Evolutionary conservation across 2,113 vertebrate genomes (phyloP).

Genomic region (Proteles cristata): DNA sequence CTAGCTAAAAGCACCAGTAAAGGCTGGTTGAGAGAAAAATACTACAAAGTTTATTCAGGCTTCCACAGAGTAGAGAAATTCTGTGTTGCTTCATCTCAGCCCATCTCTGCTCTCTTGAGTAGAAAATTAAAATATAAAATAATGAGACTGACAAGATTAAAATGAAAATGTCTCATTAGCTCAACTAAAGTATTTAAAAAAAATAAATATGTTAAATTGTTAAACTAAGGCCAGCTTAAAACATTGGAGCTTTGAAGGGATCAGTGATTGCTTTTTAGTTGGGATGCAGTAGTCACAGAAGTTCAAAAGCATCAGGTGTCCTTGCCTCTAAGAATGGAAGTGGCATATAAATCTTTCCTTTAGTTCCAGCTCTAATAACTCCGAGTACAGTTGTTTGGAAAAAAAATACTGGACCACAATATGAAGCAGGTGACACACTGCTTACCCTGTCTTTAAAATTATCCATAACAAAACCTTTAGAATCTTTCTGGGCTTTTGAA

Average conservation of each 20-base stretch:
- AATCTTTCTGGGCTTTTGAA: background rate
- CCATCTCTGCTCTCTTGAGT: background rate
- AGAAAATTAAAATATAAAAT: background rate
- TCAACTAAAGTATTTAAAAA: background rate
- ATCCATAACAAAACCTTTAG: background rate
- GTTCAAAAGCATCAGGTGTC: background rate
- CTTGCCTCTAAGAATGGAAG: background rate
- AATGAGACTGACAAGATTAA: background rate
- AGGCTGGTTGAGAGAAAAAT: background rate
- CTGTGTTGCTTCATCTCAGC: background rate
- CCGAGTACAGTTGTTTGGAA: background rate
- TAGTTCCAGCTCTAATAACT: background rate
- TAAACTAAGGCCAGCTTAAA: background rate
- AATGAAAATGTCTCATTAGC: background rate
- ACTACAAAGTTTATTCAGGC: background rate
- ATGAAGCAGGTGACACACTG: background rate
- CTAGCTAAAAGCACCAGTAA: background rate
- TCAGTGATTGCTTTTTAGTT: background rate
- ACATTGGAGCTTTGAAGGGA: background rate
- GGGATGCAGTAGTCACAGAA: background rate
- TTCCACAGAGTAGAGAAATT: background rate
- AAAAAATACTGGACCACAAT: background rate
- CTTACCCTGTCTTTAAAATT: background rate
- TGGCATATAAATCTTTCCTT: background rate
- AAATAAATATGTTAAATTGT: constrained; percentile 9